Evolutionary conservation across 2,888 invertebrate species (phyloP), one percentile per base, ranked within the genome.

Genomic region (Lasioglossum malachurum): DNA sequence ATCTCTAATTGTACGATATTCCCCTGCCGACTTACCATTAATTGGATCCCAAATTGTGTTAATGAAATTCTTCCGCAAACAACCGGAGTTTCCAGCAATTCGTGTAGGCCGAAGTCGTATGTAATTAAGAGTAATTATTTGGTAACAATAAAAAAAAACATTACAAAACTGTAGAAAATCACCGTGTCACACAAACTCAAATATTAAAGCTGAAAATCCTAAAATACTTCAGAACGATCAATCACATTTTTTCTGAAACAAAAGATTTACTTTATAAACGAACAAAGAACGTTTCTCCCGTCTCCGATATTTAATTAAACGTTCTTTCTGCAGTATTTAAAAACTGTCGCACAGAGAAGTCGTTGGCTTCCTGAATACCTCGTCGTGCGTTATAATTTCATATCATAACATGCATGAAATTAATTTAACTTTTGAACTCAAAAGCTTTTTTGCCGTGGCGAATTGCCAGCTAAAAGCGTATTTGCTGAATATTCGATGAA

Each of bases 1-100:
- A 46, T 69, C 78, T 44, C 78, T 86, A 86, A 86, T 81, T 86
- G 81, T 75, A 57, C 78, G 44, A 86, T 87, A 87, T 86, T 77
- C 78, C 86, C 75, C 27, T 67, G 64, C 35, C 72, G 73, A 41
- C 31, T 67, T 41, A 60, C 60, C 74, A 79, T 87, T 82, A 82
- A 87, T 78, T 76, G 60, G 44, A 38, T 23, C 41, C 86, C 82
- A 53, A 86, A 81, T 64, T 76, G 69, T 86, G 81, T 81, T 82
- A 86, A 87, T 76, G 82, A 86, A 78, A 75, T 79, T 80, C 87
- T 78, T 79, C 49, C n/a, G 23, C 44, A 77, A 78, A 80, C 78
- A 73, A 77, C 16, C 64, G 64, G 31, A 49, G 53, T 38, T 60
- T 78, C 71, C 19, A 35, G 72, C 44, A 12, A 44, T 75, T 27